Evolutionary conservation across 2,113 vertebrate genomes (phyloP), one percentile per base, ranked within the genome.

Genomic region (Anguilla japonica): DNA sequence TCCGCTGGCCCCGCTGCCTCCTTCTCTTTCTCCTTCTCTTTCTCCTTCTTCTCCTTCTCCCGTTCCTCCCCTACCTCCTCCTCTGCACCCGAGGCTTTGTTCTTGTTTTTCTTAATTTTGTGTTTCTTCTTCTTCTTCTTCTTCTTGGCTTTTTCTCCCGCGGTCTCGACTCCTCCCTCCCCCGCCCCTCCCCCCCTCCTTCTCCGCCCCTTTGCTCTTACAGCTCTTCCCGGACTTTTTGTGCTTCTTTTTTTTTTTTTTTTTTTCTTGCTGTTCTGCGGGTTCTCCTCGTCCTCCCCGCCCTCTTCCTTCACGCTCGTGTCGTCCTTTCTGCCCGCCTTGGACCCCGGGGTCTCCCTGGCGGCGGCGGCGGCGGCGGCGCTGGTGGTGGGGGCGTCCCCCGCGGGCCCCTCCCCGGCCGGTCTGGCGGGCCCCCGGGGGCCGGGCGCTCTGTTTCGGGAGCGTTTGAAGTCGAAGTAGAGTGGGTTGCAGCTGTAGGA

Each of bases 401-500:
- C 83, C 81, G 88, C 90, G 63, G 87, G 26, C 3, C 71, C 90
- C 26, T 88, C 90, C 82, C 92, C 91, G 3, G 89, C 86, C n/a
- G 92, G 89, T 91, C 94, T 95, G 56, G 86, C 85, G 2, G 85
- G 87, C 90, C 93, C 41, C 34, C 91, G 90, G 5, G 89, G 91
- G 20, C 93, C 91, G 0, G 67, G 88, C 75, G 97, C 97, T 94
- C 97, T 98, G 92, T 98, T 98, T 83, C 97, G 95, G 18, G 98
- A 98, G 87, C 97, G 95, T 90, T 99, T 99, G 92, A 99, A 99
- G 91, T 99, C 98, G 83, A 99, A 99, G 90, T 99, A 99, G 71
- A 99, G 96, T 5, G 99, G 99, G 82, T 99, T 99, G 89, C 99
- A 99, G 91, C 99, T 99, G 89, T 99, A 99, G 0, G 98, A 99